Percentiles rank a stretch among this genome's conserved stretches.
Evolutionary conservation across 2,888 invertebrate species (phyloP).

Genomic region (Parnassius smintheus): DNA sequence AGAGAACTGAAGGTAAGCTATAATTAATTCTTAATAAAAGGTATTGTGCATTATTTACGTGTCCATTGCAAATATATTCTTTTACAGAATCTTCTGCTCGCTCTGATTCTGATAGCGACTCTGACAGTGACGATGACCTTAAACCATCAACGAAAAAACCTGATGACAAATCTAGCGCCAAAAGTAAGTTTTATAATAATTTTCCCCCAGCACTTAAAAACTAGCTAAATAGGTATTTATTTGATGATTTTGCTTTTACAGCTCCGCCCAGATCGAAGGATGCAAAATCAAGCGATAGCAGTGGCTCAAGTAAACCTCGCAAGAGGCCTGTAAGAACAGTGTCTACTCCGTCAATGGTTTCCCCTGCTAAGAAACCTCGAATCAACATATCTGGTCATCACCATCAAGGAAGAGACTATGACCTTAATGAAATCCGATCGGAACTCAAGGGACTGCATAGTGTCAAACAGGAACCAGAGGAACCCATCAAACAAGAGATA

Average conservation of each 20-base stretch:
- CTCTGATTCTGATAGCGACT: conserved; percentile 75
- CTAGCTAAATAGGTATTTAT: background rate
- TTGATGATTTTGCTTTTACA: conserved; percentile 35
- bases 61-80: conserved; percentile 17
- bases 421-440: conserved; percentile 91
- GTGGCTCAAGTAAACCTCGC: conserved; percentile 63
- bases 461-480: conserved; percentile 75
- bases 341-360: conserved; percentile 56
- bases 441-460: conserved; percentile 88
- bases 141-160: conserved; percentile 67
- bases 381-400: conserved; percentile 50
- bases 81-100: conserved; percentile 65
- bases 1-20: conserved; percentile 63
- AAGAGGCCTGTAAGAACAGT: conserved; percentile 63
- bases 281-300: conserved; percentile 66
- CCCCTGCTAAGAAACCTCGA: conserved; percentile 64
- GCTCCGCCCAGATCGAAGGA: conserved; percentile 64
- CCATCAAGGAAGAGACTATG: conserved; percentile 85
- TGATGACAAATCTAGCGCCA: conserved; percentile 60
- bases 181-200: conserved; percentile 47
- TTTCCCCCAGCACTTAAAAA: background rate
- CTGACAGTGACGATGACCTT: conserved; percentile 75
- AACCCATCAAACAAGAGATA: conserved; percentile 52
- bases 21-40: conserved; percentile 3
- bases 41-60: conserved; percentile 1